Percentiles rank a stretch among this genome's conserved stretches.
These are phyloP conservation scores for Alauda arvensis DNA, from an alignment of 2,797 vertebrate genomes.

Conservation along the genomic window DNA sequence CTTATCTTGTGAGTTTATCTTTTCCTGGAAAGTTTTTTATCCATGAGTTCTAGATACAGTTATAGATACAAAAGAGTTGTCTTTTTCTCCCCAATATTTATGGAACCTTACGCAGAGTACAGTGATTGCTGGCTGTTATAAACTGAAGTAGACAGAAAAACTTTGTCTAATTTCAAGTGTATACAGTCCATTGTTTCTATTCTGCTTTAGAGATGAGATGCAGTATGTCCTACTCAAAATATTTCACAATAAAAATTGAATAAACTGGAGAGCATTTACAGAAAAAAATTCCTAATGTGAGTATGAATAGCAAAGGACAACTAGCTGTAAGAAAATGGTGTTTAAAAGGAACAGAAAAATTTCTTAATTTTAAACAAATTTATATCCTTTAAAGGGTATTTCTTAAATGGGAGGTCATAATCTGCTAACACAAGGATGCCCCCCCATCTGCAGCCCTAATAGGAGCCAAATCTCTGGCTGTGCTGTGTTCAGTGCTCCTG, in stretches of 20 bases:
- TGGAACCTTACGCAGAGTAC: background rate
- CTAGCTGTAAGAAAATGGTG: background rate
- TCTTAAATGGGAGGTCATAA: background rate
- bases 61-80: background rate
- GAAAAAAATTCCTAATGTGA: conserved; percentile 22
- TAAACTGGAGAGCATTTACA: conserved; percentile 23
- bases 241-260: conserved; percentile 34
- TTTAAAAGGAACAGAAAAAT: background rate
- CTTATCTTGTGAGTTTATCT: background rate
- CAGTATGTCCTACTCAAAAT: conserved; percentile 43
- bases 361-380: background rate
- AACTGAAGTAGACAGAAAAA: background rate
- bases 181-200: background rate
- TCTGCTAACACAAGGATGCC: background rate
- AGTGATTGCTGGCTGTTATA: background rate
- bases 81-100: background rate
- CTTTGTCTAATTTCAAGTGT: background rate
- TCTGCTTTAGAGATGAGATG: background rate
- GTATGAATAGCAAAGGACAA: background rate
- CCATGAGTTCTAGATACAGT: background rate
- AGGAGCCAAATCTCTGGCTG: background rate
- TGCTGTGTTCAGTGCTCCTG: background rate
- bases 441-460: background rate
- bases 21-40: background rate
- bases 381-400: background rate